Evolutionary conservation across 2,113 vertebrate species (phyloP).

Genomic region (Aythya baeri): DNA sequence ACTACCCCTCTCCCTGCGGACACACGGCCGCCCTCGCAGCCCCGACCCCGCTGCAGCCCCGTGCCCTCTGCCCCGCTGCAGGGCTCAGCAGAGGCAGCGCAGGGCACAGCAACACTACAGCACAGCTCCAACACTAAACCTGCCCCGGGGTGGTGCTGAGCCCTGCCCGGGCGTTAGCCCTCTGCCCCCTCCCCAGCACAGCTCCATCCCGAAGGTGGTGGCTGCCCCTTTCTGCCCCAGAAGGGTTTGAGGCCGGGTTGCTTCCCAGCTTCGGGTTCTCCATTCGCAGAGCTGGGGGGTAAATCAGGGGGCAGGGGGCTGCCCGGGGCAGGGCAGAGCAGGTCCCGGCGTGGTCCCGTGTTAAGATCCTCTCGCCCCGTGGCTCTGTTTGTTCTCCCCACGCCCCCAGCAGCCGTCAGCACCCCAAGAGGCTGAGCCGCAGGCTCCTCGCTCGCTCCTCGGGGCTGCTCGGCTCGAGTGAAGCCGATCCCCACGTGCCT

Average conservation of each 20-base stretch:
- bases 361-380: background rate
- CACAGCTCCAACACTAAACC: conserved; percentile 29
- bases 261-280: background rate
- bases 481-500: background rate
- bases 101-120: conserved; percentile 16
- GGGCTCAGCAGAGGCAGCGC: background rate
- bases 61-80: background rate
- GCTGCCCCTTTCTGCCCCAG: background rate
- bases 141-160: background rate
- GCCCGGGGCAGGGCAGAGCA: background rate
- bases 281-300: background rate
- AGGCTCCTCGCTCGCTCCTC: background rate
- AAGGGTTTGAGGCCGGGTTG: background rate
- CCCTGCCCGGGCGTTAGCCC: background rate
- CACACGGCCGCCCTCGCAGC: background rate
- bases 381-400: background rate
- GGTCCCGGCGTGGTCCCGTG: background rate
- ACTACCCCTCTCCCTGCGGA: fast-evolving
- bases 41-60: fast-evolving
- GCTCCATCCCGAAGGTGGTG: fast-evolving
- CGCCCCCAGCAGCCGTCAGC: background rate
- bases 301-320: background rate
- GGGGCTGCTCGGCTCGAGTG: background rate
- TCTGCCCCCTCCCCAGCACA: background rate
- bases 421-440: fast-evolving